Percentiles rank a stretch among this genome's conserved stretches.
Evolutionary conservation across 2,113 vertebrate species (phyloP).

Genomic region (Cervus canadensis): DNA sequence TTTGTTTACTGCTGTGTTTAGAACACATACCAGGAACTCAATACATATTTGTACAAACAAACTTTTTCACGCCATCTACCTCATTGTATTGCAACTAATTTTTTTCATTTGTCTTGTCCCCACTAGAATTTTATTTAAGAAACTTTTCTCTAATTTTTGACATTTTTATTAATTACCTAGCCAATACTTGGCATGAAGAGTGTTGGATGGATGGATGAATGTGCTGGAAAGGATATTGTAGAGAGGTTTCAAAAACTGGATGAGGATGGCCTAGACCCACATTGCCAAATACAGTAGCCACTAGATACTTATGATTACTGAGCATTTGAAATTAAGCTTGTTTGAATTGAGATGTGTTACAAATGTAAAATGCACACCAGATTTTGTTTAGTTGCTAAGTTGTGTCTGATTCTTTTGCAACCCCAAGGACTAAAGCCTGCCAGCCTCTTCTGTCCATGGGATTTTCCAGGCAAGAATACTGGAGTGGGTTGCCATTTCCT

Average conservation of each 20-base stretch:
- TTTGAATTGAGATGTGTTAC: neutral
- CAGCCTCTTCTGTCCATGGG: neutral
- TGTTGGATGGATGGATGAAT: neutral
- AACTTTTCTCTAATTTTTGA: neutral
- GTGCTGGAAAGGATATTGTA: neutral
- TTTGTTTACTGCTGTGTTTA: neutral
- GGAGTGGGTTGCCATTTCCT: neutral
- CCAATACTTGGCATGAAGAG: neutral
- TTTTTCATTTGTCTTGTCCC: neutral
- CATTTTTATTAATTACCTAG: neutral
- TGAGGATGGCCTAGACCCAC: neutral
- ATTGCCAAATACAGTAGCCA: neutral
- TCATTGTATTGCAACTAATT: neutral
- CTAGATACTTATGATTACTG: neutral
- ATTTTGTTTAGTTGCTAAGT: neutral
- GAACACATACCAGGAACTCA: neutral
- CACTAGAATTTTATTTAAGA: neutral
- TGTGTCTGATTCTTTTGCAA: neutral
- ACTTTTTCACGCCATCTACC: neutral
- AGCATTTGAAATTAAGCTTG: neutral
- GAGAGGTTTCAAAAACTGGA: neutral
- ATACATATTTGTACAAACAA: neutral
- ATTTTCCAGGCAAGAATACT: neutral
- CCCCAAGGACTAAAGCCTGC: neutral
- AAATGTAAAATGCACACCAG: neutral